Conservation (phyloP, 2,113 vertebrate species). For the Siniperca chuatsi region DNA sequence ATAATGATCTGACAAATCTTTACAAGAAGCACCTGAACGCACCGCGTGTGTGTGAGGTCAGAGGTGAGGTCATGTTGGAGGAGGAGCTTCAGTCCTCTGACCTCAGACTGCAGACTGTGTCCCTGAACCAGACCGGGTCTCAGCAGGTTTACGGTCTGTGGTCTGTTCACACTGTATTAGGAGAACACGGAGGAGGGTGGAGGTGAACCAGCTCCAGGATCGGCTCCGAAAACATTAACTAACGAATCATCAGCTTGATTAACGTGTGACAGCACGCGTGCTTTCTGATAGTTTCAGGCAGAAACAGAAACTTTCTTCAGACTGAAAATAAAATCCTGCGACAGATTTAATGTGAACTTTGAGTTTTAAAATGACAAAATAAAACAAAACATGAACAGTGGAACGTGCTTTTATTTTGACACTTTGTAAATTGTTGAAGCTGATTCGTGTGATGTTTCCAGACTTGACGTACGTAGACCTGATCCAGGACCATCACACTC, state of each 20-base stretch:
- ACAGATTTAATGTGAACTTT: not conserved
- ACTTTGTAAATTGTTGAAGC: not conserved
- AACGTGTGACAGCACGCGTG: not conserved
- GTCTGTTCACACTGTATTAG: not conserved
- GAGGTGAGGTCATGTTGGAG: not conserved
- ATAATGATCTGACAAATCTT: not conserved
- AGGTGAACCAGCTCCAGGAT: not conserved
- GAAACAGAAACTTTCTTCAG: too few relatives aligned
- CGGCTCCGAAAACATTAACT: not conserved
- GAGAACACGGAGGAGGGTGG: not conserved
- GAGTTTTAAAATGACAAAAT: not conserved
- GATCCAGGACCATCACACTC: too few relatives aligned
- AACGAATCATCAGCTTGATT: not conserved
- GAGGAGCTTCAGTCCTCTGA: slow-evolving; percentile 1
- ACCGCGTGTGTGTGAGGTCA: not conserved
- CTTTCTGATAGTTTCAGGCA: too few relatives aligned
- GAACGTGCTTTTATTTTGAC: slow-evolving; percentile 1
- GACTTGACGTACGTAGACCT: too few relatives aligned
- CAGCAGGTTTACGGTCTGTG: not conserved
- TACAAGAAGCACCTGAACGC: not conserved
- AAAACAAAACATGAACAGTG: not conserved
- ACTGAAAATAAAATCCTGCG: too few relatives aligned
- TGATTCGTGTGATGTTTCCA: too few relatives aligned
- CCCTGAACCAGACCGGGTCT: not conserved
- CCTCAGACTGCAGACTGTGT: not conserved